phyloP scores from a whole-genome alignment of 2,888 invertebrate genomes.

The Leptothorax acervorum region DNA sequence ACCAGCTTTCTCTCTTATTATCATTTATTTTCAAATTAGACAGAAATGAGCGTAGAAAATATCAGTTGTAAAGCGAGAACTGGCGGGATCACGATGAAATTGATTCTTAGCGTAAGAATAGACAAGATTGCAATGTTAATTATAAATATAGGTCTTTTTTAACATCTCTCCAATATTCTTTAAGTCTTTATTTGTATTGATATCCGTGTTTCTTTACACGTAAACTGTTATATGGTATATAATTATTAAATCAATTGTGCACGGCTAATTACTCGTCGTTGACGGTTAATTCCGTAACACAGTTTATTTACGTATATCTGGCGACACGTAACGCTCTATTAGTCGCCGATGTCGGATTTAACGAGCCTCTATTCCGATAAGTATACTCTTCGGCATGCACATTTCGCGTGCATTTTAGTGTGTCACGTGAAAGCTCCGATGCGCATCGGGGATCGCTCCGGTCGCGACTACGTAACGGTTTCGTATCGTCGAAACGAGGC shows the following conservation, averaged over 20 bases:
- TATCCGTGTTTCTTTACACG: neutral
- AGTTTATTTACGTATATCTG: neutral
- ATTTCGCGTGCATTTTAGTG: constrained; percentile 67
- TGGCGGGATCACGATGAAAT: neutral
- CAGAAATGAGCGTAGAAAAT: neutral
- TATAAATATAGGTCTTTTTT: neutral
- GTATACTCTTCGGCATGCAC: constrained; percentile 32
- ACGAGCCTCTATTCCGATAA: neutral
- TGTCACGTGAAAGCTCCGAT: constrained; percentile 73
- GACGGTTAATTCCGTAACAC: constrained; percentile 1
- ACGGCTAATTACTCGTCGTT: neutral
- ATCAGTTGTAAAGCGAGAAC: neutral
- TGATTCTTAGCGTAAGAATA: neutral
- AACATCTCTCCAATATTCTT: neutral
- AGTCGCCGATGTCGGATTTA: constrained; percentile 28
- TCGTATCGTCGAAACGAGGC: constrained; percentile 65
- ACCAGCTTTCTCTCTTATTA: constrained; percentile 33
- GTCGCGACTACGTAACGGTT: constrained; percentile 60
- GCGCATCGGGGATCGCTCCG: constrained; percentile 59
- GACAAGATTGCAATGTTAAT: neutral
- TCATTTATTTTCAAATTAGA: constrained; percentile 35
- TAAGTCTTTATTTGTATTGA: neutral
- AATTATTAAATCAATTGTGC: neutral
- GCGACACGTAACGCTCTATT: constrained; percentile 44
- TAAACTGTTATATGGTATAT: neutral